Percentiles rank a stretch among this genome's conserved stretches.
phyloP scores from a whole-genome alignment of 2,113 vertebrate genomes.

The Hippopotamus amphibius region DNA sequence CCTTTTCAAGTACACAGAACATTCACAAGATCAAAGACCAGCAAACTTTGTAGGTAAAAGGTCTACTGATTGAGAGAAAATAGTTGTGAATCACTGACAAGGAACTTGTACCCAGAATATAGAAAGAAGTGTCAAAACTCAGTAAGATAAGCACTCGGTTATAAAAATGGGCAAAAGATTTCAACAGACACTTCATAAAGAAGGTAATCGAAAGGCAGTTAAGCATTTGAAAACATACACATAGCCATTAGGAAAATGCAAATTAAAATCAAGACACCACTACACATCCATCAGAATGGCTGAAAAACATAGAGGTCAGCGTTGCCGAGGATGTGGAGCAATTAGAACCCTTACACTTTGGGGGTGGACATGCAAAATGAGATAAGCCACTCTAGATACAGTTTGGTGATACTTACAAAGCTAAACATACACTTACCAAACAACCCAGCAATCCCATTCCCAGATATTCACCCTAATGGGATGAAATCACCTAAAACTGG shows the following conservation, averaged over 20 bases:
- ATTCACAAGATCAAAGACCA: background rate
- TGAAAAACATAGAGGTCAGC: background rate
- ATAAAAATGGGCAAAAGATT: background rate
- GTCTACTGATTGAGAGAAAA: too few relatives aligned
- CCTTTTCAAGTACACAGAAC: background rate
- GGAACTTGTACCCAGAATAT: background rate
- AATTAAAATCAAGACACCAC: background rate
- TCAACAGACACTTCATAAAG: background rate
- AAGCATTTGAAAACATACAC: background rate
- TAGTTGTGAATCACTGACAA: background rate
- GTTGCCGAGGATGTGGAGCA: background rate
- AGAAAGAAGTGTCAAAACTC: background rate
- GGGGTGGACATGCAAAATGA: background rate
- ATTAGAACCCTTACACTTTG: background rate
- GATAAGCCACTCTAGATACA: background rate
- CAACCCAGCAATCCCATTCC: background rate
- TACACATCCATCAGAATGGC: rapidly evolving
- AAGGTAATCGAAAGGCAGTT: background rate
- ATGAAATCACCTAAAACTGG: background rate
- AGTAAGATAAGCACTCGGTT: background rate
- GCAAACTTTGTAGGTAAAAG: background rate
- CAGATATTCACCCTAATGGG: background rate
- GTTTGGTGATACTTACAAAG: background rate
- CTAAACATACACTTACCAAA: background rate
- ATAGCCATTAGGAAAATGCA: background rate